These are phyloP conservation scores for Glaucopsyche alexis DNA, from an alignment of 2,888 invertebrate genomes.

Conservation along the genomic window DNA sequence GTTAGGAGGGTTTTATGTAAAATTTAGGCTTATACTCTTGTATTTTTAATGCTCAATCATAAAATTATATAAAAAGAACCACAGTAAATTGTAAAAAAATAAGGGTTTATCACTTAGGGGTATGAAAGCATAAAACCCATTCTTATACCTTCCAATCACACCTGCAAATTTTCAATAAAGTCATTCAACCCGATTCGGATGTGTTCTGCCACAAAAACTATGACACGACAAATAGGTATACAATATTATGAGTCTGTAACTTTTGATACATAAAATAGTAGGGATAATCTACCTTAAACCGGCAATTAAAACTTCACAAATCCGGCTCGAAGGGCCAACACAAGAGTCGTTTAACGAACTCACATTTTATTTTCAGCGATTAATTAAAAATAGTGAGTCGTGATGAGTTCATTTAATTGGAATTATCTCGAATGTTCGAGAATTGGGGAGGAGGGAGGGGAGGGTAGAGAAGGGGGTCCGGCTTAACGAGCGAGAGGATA, in stretches of 20 bases:
- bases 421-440: conserved; percentile 26
- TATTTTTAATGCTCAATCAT: no score
- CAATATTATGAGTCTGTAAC: background rate
- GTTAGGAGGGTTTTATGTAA: no score
- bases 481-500: conserved; percentile 22
- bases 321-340: conserved; percentile 13
- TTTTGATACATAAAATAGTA: background rate
- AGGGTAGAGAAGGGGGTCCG: background rate
- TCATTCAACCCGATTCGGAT: no score
- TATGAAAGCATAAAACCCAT: no score
- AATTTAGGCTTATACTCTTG: no score
- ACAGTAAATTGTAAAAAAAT: no score
- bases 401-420: conserved; percentile 25
- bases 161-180: no score
- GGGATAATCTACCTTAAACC: conserved; percentile 19
- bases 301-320: conserved; percentile 10
- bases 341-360: conserved; percentile 17
- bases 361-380: conserved; percentile 11
- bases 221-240: no score
- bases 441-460: background rate
- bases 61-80: no score
- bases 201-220: no score
- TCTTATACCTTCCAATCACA: no score
- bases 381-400: conserved; percentile 27
- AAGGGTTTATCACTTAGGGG: no score